Percentiles rank a stretch among this genome's conserved stretches.
These are phyloP conservation scores for Melikaiella ostensackeni DNA, from an alignment of 2,888 invertebrate species.

Conservation along the genomic window DNA sequence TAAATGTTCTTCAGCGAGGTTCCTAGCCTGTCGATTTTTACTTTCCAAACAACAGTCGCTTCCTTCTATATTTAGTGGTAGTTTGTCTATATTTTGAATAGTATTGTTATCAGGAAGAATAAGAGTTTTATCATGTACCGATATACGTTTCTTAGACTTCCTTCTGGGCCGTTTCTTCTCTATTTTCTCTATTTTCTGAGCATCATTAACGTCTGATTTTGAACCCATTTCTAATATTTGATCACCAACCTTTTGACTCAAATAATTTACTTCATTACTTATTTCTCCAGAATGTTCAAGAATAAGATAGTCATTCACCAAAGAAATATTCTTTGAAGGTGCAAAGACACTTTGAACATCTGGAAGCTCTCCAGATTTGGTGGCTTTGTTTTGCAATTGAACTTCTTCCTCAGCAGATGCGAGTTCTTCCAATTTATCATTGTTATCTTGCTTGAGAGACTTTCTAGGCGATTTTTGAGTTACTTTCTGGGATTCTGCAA, in stretches of 20 bases:
- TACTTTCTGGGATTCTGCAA: constrained; percentile 38
- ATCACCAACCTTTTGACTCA: not conserved
- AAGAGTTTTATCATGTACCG: constrained; percentile 54
- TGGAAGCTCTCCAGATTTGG: not conserved
- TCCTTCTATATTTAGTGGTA: not conserved
- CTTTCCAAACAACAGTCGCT: not conserved
- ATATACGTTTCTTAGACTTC: constrained; percentile 53
- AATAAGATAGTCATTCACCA: constrained; percentile 55
- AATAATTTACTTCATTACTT: not conserved
- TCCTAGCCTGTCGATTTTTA: not conserved
- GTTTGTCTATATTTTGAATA: not conserved
- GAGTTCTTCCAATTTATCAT: not conserved
- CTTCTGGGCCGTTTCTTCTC: constrained; percentile 24
- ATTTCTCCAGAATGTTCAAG: constrained; percentile 20
- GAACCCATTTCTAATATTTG: not conserved
- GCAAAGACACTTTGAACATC: not conserved
- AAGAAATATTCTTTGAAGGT: constrained; percentile 45
- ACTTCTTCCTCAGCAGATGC: constrained; percentile 12
- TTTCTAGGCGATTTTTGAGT: constrained; percentile 11
- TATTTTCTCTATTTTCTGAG: not conserved
- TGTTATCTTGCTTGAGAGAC: constrained; percentile 6
- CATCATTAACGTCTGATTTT: not conserved
- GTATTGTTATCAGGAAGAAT: constrained; percentile 49
- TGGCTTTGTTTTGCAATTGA: constrained; percentile 43
- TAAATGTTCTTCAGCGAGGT: constrained; percentile 5